Percentiles rank a stretch among this genome's conserved stretches.
Evolutionary conservation across 2,113 vertebrate genomes (phyloP).

Genomic region (Tragulus kanchil): DNA sequence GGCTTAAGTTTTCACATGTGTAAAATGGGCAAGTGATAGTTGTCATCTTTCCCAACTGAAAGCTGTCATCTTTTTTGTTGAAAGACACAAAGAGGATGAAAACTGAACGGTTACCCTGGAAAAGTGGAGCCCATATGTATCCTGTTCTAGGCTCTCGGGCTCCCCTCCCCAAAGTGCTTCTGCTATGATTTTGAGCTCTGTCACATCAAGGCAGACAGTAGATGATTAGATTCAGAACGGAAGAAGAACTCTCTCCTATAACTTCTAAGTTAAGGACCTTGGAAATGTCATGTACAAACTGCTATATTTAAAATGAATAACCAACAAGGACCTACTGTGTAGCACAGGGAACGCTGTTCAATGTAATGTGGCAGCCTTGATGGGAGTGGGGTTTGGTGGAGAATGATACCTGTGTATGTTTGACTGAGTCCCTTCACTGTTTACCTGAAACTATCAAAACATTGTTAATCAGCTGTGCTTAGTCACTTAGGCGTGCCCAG

Average conservation of each 20-base stretch:
- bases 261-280: not conserved
- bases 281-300: not conserved
- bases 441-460: not conserved
- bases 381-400: not conserved
- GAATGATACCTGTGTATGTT: not conserved
- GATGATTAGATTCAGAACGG: not conserved
- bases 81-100: not conserved
- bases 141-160: rapidly evolving
- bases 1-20: not conserved
- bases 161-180: not conserved
- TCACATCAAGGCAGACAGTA: not conserved
- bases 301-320: not conserved
- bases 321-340: not conserved
- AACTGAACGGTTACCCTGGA: rapidly evolving
- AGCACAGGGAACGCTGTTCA: not conserved
- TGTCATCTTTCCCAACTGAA: not conserved
- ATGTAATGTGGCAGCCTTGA: not conserved
- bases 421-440: not conserved
- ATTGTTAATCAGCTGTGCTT: not conserved
- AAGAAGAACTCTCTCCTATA: not conserved
- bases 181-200: not conserved
- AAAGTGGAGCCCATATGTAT: rapidly evolving
- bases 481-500: no score
- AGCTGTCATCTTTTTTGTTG: not conserved
- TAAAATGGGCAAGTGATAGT: not conserved